Evolutionary conservation across 1,140 invertebrate species (phyloP).

Genomic region (Mylabris phalerata): DNA sequence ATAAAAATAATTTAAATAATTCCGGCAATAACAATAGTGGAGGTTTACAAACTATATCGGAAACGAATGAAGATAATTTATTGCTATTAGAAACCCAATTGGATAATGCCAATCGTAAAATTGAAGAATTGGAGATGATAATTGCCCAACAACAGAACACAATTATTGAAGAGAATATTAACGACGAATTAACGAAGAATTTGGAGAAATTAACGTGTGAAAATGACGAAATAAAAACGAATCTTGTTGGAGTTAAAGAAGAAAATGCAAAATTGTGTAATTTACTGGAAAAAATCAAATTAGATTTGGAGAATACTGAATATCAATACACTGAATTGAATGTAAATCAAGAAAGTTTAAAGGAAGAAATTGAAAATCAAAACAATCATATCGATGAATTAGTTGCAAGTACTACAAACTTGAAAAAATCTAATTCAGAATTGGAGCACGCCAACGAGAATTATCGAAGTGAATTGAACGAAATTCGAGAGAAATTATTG

Average conservation of each 20-base stretch:
- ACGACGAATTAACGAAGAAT: conserved; percentile 37
- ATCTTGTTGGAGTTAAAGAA: conserved; percentile 33
- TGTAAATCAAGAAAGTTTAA: conserved; percentile 32
- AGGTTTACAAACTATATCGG: conserved; percentile 58
- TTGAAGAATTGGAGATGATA: conserved; percentile 34
- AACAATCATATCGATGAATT: conserved; percentile 37
- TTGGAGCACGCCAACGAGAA: conserved; percentile 35
- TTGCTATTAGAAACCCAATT: conserved; percentile 53
- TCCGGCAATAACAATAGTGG: conserved; percentile 18
- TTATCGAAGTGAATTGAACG: conserved; percentile 30
- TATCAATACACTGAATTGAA: conserved; percentile 40
- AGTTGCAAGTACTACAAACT: conserved; percentile 35
- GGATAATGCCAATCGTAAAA: conserved; percentile 40
- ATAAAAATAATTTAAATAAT: conserved; percentile 44
- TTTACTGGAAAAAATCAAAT: conserved; percentile 41
- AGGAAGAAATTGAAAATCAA: conserved; percentile 38
- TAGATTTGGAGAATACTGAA: conserved; percentile 44
- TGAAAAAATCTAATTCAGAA: conserved; percentile 31
- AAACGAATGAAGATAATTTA: conserved; percentile 59
- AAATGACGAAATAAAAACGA: conserved; percentile 40
- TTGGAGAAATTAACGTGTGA: conserved; percentile 36
- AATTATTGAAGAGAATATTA: neutral
- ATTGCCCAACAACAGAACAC: neutral
- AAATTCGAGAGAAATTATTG: conserved; percentile 27
- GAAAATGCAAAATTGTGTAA: conserved; percentile 34